phyloP scores from a whole-genome alignment of 2,888 invertebrate genomes.

The Therioaphis trifolii region DNA sequence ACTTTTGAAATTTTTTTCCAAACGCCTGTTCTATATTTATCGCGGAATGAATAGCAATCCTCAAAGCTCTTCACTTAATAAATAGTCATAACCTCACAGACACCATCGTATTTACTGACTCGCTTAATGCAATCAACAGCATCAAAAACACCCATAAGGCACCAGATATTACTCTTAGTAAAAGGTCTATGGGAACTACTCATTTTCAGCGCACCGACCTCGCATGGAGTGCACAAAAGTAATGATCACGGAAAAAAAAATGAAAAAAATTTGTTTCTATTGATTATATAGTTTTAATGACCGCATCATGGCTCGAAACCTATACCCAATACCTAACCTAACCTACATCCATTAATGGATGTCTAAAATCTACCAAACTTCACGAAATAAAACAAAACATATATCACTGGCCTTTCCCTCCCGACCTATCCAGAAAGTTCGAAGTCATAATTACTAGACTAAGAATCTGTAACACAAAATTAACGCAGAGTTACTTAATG shows the following conservation, averaged over 20 bases:
- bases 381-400: background rate
- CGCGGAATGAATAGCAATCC: background rate
- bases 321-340: too few species aligned
- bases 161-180: background rate
- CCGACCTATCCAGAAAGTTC: background rate
- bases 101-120: background rate
- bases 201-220: too few species aligned
- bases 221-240: too few species aligned
- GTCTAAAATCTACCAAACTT: background rate
- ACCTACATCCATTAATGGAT: too few species aligned
- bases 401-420: background rate
- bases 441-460: background rate
- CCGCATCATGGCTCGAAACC: background rate
- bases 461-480: background rate
- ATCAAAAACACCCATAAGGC: background rate
- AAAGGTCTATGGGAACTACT: background rate
- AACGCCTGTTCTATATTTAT: background rate
- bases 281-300: background rate
- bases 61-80: background rate
- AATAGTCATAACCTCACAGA: background rate
- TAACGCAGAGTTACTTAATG: background rate
- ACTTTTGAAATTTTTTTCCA: too few species aligned
- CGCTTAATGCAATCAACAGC: background rate
- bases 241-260: too few species aligned
- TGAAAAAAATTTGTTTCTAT: background rate